Conservation (phyloP, 2,797 vertebrate genomes). For the Sebastes aleutianus region DNA sequence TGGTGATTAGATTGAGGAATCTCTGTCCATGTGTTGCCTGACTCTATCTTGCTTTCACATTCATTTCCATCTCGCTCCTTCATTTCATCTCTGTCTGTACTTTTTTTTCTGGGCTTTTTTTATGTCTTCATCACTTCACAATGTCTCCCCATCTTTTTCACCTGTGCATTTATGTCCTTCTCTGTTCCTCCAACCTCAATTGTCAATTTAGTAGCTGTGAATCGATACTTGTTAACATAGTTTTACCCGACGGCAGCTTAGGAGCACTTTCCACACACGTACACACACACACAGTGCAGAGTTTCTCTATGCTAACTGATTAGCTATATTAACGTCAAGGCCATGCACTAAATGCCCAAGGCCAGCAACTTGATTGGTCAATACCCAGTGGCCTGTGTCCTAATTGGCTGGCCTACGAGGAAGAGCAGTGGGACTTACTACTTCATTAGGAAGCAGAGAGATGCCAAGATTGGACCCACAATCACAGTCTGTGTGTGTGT, state of each 20-base stretch:
- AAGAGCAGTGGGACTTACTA: constrained; percentile 63
- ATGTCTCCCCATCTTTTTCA: neutral
- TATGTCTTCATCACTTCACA: neutral
- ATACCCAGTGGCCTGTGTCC: constrained; percentile 57
- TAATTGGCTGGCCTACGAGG: constrained; percentile 68
- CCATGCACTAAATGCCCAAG: constrained; percentile 51
- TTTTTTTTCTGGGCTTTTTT: neutral
- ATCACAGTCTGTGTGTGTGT: neutral
- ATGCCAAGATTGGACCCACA: constrained; percentile 48
- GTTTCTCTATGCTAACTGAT: constrained; percentile 40
- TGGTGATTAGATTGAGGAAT: constrained; percentile 44
- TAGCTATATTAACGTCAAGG: constrained; percentile 65
- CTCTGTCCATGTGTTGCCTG: constrained; percentile 2
- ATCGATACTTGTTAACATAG: constrained; percentile 56
- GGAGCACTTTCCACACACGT: neutral
- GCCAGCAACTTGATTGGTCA: constrained; percentile 68
- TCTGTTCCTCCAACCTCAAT: constrained; percentile 4
- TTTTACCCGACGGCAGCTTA: constrained; percentile 32
- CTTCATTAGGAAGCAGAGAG: constrained; percentile 67
- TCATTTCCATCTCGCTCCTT: neutral
- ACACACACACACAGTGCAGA: neutral
- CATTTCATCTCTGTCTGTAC: constrained; percentile 1
- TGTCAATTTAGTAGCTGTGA: constrained; percentile 26
- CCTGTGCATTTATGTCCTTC: constrained; percentile 14
- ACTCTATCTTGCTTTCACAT: neutral